Evolutionary conservation across 2,113 vertebrate genomes (phyloP).

Genomic region (Porphyrio hochstetteri): DNA sequence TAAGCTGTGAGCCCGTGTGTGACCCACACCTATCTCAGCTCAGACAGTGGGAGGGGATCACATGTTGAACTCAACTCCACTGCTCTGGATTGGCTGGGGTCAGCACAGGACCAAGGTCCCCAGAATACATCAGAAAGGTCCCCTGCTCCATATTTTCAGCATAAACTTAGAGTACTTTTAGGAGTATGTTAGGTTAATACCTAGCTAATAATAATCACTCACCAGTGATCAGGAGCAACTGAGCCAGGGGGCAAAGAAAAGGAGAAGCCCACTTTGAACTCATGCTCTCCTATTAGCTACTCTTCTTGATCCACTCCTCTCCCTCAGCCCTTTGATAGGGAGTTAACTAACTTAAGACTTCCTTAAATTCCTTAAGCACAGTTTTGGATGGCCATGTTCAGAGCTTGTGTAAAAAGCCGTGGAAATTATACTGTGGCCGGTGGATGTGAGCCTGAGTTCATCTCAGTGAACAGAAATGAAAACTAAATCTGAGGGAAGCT

Average conservation of each 20-base stretch:
- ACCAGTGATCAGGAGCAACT: background rate
- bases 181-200: background rate
- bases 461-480: slow-evolving; percentile 21
- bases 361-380: background rate
- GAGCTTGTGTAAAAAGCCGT: background rate
- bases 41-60: background rate
- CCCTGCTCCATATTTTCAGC: background rate
- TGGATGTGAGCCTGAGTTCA: slow-evolving; percentile 13
- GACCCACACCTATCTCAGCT: background rate
- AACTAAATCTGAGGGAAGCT: slow-evolving; percentile 43
- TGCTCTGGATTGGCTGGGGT: background rate
- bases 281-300: background rate
- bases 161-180: background rate
- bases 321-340: background rate
- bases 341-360: background rate
- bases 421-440: background rate
- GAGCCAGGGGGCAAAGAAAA: background rate
- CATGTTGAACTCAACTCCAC: background rate
- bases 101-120: background rate
- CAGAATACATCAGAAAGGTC: background rate
- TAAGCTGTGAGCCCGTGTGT: background rate
- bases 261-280: background rate
- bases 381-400: background rate
- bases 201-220: background rate
- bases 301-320: background rate